Percentiles rank a stretch among this genome's conserved stretches.
Conservation (phyloP, 2,888 invertebrate genomes). For the Chymomyza amoena region DNA sequence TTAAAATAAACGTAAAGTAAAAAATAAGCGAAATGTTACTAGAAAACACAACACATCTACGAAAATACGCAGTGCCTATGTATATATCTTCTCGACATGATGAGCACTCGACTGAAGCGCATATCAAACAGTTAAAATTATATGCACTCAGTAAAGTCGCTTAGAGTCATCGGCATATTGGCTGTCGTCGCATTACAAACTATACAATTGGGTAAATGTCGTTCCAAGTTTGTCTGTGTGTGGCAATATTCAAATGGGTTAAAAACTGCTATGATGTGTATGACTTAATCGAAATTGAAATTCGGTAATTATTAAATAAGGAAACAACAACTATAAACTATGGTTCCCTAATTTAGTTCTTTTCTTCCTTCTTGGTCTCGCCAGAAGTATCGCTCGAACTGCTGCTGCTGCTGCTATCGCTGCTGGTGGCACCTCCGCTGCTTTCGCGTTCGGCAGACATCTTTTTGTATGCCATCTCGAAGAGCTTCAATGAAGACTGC, state of each 20-base stretch:
- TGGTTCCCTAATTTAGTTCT: constrained; percentile 80
- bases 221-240: constrained; percentile 19
- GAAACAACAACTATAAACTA: constrained; percentile 59
- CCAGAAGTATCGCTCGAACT: constrained; percentile 77
- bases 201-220: constrained; percentile 65
- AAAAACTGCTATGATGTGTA: constrained; percentile 35
- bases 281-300: constrained; percentile 64
- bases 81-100: constrained; percentile 2
- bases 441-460: constrained; percentile 87
- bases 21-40: constrained; percentile 69
- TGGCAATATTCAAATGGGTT: constrained; percentile 26
- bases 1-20: constrained; percentile 63
- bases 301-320: constrained; percentile 54
- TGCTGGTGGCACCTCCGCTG: constrained; percentile 21
- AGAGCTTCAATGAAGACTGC: constrained; percentile 97
- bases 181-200: constrained; percentile 19
- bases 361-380: constrained; percentile 84
- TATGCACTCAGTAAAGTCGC: constrained; percentile 45
- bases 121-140: constrained; percentile 74
- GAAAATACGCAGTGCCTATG: background rate
- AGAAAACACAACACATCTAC: constrained; percentile 39
- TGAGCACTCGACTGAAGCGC: constrained; percentile 22
- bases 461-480: constrained; percentile 99
- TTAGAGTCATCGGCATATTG: constrained; percentile 11
- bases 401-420: constrained; percentile 72